Conservation (phyloP, 2,888 invertebrate species). For the Kuschelorhynchus macadamiae region DNA sequence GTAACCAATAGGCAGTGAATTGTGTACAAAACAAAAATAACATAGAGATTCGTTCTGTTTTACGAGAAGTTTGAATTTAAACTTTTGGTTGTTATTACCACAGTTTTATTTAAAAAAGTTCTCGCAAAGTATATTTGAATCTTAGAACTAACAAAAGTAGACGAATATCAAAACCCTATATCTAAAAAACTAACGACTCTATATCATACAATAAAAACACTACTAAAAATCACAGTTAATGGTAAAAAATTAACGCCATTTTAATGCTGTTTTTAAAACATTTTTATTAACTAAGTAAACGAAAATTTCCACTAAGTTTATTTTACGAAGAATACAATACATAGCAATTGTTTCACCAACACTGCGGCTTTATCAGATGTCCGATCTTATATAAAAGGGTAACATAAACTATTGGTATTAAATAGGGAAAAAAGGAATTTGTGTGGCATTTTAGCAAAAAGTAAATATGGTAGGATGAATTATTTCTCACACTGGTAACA, state of each 20-base stretch:
- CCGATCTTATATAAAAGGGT: too few relatives aligned
- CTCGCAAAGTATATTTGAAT: slow-evolving; percentile 7
- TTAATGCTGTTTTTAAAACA: background rate
- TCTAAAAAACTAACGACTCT: slow-evolving; percentile 18
- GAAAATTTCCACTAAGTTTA: too few relatives aligned
- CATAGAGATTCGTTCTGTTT: slow-evolving; percentile 1
- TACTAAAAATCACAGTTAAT: slow-evolving; percentile 45
- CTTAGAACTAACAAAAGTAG: slow-evolving; percentile 8
- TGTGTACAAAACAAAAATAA: slow-evolving; percentile 13
- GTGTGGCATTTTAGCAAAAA: too few relatives aligned
- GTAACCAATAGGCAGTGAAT: slow-evolving; percentile 16
- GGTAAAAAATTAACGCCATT: slow-evolving; percentile 37
- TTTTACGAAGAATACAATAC: too few relatives aligned
- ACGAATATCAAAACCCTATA: slow-evolving; percentile 32
- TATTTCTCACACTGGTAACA: too few relatives aligned
- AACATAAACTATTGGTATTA: too few relatives aligned
- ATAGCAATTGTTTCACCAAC: too few relatives aligned
- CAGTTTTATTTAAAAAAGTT: background rate
- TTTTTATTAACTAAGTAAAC: too few relatives aligned
- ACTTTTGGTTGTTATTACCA: too few relatives aligned
- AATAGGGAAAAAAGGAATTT: too few relatives aligned
- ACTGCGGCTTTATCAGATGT: too few relatives aligned
- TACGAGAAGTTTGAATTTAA: slow-evolving; percentile 1
- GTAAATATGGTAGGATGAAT: too few relatives aligned
- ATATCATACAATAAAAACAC: slow-evolving; percentile 41